These are phyloP conservation scores for Drosophila demipolita DNA, from an alignment of 2,888 invertebrate genomes.

Conservation along the genomic window DNA sequence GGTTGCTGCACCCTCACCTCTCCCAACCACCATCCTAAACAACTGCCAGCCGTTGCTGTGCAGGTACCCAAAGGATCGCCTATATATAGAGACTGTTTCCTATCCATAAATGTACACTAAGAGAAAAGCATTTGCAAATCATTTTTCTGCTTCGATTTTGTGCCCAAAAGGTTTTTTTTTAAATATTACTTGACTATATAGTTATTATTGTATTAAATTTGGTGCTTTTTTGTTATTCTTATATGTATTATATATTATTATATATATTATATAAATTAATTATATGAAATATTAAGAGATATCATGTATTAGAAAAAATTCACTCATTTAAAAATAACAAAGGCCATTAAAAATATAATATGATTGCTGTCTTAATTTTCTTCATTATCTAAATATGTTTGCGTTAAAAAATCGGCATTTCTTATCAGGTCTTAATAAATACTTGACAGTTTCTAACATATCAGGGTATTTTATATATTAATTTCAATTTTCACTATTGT, in stretches of 20 bases:
- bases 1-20: constrained; percentile 57
- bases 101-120: constrained; percentile 17
- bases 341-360: neutral
- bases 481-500: neutral
- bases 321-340: neutral
- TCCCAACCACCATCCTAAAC: constrained; percentile 16
- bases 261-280: neutral
- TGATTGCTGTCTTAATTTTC: neutral
- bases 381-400: neutral
- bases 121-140: neutral
- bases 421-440: neutral
- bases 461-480: neutral
- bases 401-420: neutral
- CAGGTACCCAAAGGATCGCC: constrained; percentile 47
- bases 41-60: constrained; percentile 33
- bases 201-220: neutral
- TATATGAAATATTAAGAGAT: neutral
- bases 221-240: too few relatives aligned
- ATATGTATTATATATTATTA: neutral
- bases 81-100: constrained; percentile 40
- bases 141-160: neutral
- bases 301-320: neutral
- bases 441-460: neutral
- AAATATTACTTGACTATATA: neutral
- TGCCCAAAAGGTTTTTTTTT: neutral